phyloP scores from a whole-genome alignment of 2,888 invertebrate genomes.

The Hyles lineata region DNA sequence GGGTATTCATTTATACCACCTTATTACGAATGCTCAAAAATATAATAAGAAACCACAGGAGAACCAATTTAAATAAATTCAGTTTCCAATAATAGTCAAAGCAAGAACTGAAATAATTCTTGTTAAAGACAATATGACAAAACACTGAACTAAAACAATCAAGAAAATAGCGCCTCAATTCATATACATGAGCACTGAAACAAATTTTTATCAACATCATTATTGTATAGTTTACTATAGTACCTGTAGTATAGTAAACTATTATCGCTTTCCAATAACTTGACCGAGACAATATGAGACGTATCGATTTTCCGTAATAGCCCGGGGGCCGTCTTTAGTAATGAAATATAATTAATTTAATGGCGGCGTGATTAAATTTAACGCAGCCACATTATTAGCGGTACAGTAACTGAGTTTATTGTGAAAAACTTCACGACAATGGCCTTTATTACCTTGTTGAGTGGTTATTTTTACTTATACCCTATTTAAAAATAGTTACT shows the following conservation, averaged over 20 bases:
- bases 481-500: background rate
- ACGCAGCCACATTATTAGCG: background rate
- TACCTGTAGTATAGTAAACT: too few relatives aligned
- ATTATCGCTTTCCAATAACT: background rate
- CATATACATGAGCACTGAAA: too few relatives aligned
- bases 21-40: background rate
- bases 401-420: background rate
- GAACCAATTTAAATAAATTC: too few relatives aligned
- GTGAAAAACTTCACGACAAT: background rate
- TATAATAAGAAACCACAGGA: background rate
- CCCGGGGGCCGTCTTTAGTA: background rate
- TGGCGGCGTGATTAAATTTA: constrained; percentile 8
- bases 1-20: too few relatives aligned
- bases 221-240: too few relatives aligned
- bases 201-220: too few relatives aligned
- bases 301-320: constrained; percentile 5
- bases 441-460: background rate
- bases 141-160: too few relatives aligned
- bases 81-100: too few relatives aligned
- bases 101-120: too few relatives aligned
- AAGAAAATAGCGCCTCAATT: too few relatives aligned
- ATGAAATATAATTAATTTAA: constrained; percentile 14
- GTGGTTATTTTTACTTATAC: background rate
- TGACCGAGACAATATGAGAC: background rate
- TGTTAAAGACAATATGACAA: too few relatives aligned